These are phyloP conservation scores for Nemoura dubitans DNA, from an alignment of 2,888 invertebrate species.

Conservation along the genomic window DNA sequence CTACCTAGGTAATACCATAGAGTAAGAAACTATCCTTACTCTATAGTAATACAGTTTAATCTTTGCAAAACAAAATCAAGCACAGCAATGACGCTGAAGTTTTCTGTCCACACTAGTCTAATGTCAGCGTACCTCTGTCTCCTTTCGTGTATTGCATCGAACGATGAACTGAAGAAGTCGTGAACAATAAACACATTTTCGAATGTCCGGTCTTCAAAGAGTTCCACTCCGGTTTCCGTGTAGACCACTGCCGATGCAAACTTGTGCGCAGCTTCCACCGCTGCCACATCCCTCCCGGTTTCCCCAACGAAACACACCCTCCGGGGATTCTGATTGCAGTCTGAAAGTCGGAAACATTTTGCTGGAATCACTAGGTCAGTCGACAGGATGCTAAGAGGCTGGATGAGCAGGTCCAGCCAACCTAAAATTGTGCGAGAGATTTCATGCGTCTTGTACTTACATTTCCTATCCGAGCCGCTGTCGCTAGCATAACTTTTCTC, in stretches of 20 bases:
- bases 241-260: conserved; percentile 71
- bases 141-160: conserved; percentile 71
- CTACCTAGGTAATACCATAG: too few species aligned
- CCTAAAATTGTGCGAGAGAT: not conserved
- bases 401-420: not conserved
- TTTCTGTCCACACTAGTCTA: not conserved
- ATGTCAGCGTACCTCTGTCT: conserved; percentile 65
- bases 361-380: too few species aligned
- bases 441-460: not conserved
- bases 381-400: too few species aligned
- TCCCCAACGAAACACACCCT: conserved; percentile 72
- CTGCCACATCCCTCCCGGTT: conserved; percentile 64
- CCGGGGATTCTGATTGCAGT: not conserved
- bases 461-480: not conserved
- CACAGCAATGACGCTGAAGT: too few species aligned
- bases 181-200: conserved; percentile 78
- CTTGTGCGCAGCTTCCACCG: conserved; percentile 66
- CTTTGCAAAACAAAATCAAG: too few species aligned
- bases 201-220: conserved; percentile 66
- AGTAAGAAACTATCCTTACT: too few species aligned
- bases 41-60: too few species aligned
- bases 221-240: conserved; percentile 70
- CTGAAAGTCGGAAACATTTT: not conserved
- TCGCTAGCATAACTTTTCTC: not conserved
- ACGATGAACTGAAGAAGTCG: conserved; percentile 77